Evolutionary conservation across 2,888 invertebrate genomes (phyloP).

Genomic region (Idaea dimidiata): DNA sequence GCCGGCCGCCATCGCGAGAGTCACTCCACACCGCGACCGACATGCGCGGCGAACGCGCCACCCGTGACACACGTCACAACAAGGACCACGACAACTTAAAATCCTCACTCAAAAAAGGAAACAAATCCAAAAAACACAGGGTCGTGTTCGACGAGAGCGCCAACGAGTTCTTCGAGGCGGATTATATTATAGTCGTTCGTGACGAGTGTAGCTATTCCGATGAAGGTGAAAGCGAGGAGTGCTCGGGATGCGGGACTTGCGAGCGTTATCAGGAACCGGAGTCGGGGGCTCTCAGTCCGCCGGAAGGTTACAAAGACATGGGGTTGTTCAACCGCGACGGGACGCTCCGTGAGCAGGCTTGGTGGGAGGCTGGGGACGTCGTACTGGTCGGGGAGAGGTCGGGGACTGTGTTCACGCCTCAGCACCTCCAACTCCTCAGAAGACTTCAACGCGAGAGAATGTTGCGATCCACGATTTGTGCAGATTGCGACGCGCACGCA

Average conservation of each 20-base stretch:
- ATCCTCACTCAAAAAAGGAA: constrained; percentile 88
- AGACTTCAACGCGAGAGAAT: constrained; percentile 82
- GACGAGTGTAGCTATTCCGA: constrained; percentile 92
- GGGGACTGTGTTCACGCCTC: constrained; percentile 83
- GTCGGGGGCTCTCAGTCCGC: constrained; percentile 92
- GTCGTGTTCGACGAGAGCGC: constrained; percentile 94
- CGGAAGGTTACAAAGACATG: constrained; percentile 95
- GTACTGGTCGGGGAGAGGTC: constrained; percentile 78
- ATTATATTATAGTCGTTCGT: constrained; percentile 93
- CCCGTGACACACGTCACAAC: constrained; percentile 80
- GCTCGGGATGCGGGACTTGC: constrained; percentile 79
- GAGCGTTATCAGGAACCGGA: constrained; percentile 86
- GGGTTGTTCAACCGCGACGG: constrained; percentile 82
- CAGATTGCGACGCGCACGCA: constrained; percentile 74
- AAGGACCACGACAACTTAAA: constrained; percentile 84
- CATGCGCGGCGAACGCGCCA: constrained; percentile 75
- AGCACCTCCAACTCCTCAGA: constrained; percentile 83
- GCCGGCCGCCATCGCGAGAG: constrained; percentile 44
- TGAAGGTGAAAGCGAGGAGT: constrained; percentile 89
- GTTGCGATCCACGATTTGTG: constrained; percentile 78
- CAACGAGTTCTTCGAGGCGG: constrained; percentile 95
- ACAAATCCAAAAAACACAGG: constrained; percentile 86
- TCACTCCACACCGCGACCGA: constrained; percentile 60
- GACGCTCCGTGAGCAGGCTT: constrained; percentile 79
- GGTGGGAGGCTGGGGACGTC: constrained; percentile 82